Conservation (phyloP, 2,113 vertebrate genomes). For the Pseudopipra pipra region DNA sequence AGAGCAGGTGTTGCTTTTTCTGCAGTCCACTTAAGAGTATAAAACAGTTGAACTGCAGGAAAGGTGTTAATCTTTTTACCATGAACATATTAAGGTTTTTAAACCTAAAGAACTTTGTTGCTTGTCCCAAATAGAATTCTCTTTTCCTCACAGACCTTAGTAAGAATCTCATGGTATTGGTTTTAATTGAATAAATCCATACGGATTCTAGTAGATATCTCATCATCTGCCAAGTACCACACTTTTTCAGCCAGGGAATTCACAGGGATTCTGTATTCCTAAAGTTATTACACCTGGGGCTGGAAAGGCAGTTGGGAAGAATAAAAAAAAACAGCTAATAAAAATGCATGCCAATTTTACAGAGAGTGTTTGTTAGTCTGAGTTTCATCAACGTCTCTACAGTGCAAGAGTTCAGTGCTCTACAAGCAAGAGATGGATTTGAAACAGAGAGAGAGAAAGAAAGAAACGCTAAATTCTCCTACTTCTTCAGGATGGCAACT, state of each 20-base stretch:
- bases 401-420: not conserved
- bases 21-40: not conserved
- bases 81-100: not conserved
- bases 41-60: not conserved
- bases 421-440: not conserved
- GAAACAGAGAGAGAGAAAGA: not conserved
- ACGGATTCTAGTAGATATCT: not conserved
- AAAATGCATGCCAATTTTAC: not conserved
- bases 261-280: not conserved
- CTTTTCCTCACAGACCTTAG: not conserved
- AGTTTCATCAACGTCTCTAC: not conserved
- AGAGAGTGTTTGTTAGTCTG: not conserved
- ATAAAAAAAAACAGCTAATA: not conserved
- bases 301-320: not conserved
- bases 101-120: not conserved
- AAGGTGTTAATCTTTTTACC: not conserved
- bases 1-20: not conserved
- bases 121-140: not conserved
- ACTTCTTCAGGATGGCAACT: not conserved
- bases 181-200: slow-evolving; percentile 53
- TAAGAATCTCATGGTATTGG: not conserved
- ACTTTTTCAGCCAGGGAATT: not conserved
- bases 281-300: not conserved
- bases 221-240: not conserved
- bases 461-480: not conserved